Evolutionary conservation across 2,797 vertebrate genomes (phyloP).

Genomic region (Coreius guichenoti): DNA sequence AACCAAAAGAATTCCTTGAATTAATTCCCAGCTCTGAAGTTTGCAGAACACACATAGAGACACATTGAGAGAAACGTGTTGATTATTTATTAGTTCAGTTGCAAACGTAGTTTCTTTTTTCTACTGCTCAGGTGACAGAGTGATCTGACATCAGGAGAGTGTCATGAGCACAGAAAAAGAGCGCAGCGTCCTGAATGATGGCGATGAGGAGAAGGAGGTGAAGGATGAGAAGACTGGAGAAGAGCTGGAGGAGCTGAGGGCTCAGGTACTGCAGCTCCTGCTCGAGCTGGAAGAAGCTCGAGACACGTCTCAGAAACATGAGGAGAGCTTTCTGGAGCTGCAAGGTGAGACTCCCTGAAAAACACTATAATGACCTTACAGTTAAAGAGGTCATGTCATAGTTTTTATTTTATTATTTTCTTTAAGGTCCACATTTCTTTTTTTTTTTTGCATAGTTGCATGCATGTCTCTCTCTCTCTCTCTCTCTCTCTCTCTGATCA

Average conservation of each 20-base stretch:
- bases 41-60: background rate
- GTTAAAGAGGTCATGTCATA: background rate
- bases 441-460: background rate
- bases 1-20: background rate
- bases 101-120: constrained; percentile 12
- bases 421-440: background rate
- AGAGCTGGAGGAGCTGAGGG: constrained; percentile 83
- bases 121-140: constrained; percentile 70
- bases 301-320: constrained; percentile 83
- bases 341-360: constrained; percentile 77
- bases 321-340: constrained; percentile 85
- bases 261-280: constrained; percentile 83
- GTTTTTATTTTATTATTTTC: background rate
- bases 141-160: constrained; percentile 74
- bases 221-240: constrained; percentile 62
- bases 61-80: background rate
- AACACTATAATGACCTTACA: background rate
- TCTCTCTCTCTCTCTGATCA: background rate
- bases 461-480: too few relatives aligned
- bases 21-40: background rate
- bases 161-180: constrained; percentile 76
- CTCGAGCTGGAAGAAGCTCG: constrained; percentile 86
- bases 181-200: constrained; percentile 69
- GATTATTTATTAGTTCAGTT: background rate
- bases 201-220: constrained; percentile 68